Percentiles rank a stretch among this genome's conserved stretches.
phyloP scores from a whole-genome alignment of 2,888 invertebrate species.

The Oxystoma pomonae region DNA sequence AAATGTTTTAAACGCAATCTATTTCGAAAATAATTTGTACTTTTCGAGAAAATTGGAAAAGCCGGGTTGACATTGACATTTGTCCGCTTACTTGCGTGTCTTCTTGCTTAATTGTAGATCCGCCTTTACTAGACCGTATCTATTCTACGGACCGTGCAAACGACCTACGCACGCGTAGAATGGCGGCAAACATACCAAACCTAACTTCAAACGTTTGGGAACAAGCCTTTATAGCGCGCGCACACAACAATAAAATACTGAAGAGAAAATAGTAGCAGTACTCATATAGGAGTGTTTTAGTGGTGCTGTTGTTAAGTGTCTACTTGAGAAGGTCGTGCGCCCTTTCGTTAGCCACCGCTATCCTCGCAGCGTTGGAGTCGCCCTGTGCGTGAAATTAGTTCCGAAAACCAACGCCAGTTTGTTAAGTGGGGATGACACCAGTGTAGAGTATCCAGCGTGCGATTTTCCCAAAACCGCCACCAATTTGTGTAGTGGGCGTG shows the following conservation, averaged over 20 bases:
- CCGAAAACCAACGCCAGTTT: conserved; percentile 26
- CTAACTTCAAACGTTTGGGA: conserved; percentile 13
- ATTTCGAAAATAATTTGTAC: too few relatives aligned
- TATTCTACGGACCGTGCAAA: too few relatives aligned
- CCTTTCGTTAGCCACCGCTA: conserved; percentile 94
- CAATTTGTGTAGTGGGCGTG: conserved; percentile 25
- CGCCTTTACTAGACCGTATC: too few relatives aligned
- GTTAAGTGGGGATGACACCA: conserved; percentile 11
- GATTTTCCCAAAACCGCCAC: conserved; percentile 24
- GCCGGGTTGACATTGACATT: too few relatives aligned
- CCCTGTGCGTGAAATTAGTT: conserved; percentile 55
- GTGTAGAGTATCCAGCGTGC: conserved; percentile 27
- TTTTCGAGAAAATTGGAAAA: too few relatives aligned
- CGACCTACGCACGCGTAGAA: conserved; percentile 3
- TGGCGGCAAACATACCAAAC: conserved; percentile 3
- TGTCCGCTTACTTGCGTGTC: too few relatives aligned
- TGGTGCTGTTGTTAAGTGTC: conserved; percentile 42
- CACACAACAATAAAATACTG: conserved; percentile 23
- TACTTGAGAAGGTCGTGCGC: conserved; percentile 95
- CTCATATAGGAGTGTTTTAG: neutral
- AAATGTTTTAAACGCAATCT: too few relatives aligned
- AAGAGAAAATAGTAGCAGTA: neutral
- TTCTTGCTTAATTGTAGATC: too few relatives aligned
- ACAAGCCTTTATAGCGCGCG: conserved; percentile 9
- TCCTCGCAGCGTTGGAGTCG: conserved; percentile 92